A percentile compares a stretch with the other conserved stretches of the same genome.
Conservation (phyloP, 2,797 vertebrate genomes). For the Sebastolobus alascanus region DNA sequence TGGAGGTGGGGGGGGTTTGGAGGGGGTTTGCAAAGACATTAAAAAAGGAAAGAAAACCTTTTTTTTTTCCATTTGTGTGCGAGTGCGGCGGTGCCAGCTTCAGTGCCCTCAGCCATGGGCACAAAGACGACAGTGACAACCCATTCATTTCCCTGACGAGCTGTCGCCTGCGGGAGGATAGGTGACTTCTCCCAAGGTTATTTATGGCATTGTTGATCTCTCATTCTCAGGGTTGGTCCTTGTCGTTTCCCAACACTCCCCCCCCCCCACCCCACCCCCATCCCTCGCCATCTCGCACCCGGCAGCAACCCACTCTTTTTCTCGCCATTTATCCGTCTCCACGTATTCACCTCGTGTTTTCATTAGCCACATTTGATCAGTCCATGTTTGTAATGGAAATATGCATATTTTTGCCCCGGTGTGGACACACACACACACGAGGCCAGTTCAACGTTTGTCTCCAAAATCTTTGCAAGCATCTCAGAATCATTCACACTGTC, state of each 20-base stretch:
- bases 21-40: conserved; percentile 46
- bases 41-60: conserved; percentile 55
- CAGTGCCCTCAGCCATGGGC: conserved; percentile 92
- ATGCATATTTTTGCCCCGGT: not conserved
- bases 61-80: conserved; percentile 46
- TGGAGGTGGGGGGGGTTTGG: not conserved
- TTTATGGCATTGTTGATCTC: conserved; percentile 85
- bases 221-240: conserved; percentile 67
- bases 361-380: conserved; percentile 58
- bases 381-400: conserved; percentile 11
- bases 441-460: not conserved
- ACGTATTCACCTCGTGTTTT: conserved; percentile 34
- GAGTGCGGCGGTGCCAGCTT: conserved; percentile 82
- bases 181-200: conserved; percentile 91
- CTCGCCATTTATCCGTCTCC: conserved; percentile 44
- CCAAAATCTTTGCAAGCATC: not conserved
- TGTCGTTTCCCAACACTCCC: conserved; percentile 30
- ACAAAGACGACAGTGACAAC: conserved; percentile 92
- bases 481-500: not conserved
- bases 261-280: not conserved
- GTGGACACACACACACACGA: no score
- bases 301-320: conserved; percentile 30
- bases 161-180: conserved; percentile 88
- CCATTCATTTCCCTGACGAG: conserved; percentile 98
- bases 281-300: conserved; percentile 35